Conservation (phyloP, 1,140 invertebrate species). For the Sitophilus oryzae region DNA sequence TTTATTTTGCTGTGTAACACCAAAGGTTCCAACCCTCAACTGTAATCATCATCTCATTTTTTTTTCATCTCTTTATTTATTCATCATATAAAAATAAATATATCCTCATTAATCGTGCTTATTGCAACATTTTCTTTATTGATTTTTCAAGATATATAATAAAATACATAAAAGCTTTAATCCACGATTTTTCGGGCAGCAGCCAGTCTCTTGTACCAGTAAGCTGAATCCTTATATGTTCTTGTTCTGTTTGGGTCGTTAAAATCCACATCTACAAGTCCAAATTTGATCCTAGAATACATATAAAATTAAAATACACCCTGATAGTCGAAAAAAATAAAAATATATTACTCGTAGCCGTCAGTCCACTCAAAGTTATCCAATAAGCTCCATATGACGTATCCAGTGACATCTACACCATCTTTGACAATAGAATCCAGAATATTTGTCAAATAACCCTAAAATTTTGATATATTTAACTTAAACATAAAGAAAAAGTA, state of each 20-base stretch:
- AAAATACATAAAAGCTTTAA: no score
- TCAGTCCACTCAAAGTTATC: constrained; percentile 26
- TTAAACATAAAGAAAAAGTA: not conserved
- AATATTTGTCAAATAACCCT: constrained; percentile 17
- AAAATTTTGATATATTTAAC: not conserved
- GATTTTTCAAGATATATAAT: no score
- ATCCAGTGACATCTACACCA: constrained; percentile 19
- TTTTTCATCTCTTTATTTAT: no score
- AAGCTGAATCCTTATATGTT: constrained; percentile 13
- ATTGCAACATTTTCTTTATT: no score
- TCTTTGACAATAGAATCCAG: constrained; percentile 30
- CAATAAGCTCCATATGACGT: constrained; percentile 25
- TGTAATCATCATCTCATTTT: no score
- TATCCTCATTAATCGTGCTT: no score
- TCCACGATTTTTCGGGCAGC: no score
- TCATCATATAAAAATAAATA: no score
- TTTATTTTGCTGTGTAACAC: no score
- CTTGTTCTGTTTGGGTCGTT: constrained; percentile 17
- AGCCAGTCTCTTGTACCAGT: constrained; percentile 13
- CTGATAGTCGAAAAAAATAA: constrained; percentile 6
- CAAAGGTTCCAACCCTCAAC: no score
- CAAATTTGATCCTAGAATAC: constrained; percentile 19
- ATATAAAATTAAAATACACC: not conserved
- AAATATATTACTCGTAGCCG: constrained; percentile 21
- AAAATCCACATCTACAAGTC: constrained; percentile 22